Conservation (phyloP, 2,797 vertebrate genomes). For the Alauda arvensis region DNA sequence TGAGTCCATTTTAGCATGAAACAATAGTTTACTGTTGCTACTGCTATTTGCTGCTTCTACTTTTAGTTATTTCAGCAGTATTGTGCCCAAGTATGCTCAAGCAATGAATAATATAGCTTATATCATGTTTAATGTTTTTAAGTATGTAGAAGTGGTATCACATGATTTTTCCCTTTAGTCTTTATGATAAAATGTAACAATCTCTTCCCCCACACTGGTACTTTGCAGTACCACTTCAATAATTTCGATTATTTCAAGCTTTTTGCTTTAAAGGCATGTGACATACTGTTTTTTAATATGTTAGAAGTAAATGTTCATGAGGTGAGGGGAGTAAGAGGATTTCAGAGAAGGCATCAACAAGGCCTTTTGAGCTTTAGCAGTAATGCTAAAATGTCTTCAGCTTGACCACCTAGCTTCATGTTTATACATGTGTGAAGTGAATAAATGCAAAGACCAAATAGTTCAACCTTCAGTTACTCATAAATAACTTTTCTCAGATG, state of each 20-base stretch:
- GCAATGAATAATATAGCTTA: not conserved
- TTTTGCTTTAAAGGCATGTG: not conserved
- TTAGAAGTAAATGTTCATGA: not conserved
- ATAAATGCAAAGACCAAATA: not conserved
- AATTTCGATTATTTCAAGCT: not conserved
- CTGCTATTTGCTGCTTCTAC: not conserved
- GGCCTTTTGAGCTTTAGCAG: not conserved
- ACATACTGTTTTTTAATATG: not conserved
- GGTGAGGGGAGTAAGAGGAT: not conserved
- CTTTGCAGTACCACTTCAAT: not conserved
- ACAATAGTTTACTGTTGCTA: not conserved
- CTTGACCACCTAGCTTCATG: not conserved
- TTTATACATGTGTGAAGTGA: not conserved
- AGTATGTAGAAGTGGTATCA: not conserved
- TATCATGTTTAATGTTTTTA: not conserved
- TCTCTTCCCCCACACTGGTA: not conserved
- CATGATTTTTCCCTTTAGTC: not conserved
- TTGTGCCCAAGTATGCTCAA: not conserved
- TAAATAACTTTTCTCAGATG: not conserved
- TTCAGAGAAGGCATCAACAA: not conserved
- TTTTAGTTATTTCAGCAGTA: not conserved
- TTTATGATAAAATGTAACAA: not conserved
- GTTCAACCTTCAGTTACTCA: not conserved
- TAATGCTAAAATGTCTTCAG: not conserved
- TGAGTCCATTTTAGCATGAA: not conserved